Conservation (phyloP, 2,797 vertebrate genomes). For the Phalloptychus januarius region DNA sequence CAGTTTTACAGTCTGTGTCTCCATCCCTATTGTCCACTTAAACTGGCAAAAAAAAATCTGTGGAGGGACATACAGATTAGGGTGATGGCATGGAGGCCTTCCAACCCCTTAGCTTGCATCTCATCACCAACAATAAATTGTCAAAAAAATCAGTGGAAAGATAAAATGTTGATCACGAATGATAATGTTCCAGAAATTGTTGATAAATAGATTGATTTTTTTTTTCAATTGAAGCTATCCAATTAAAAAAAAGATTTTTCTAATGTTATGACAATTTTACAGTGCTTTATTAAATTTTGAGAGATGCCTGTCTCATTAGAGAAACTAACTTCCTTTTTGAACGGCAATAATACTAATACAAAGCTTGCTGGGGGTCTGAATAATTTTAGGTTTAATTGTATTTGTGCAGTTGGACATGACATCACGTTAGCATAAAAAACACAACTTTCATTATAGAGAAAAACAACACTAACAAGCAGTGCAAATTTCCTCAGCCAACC, state of each 20-base stretch:
- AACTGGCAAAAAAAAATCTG: neutral
- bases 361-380: neutral
- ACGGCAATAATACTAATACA: neutral
- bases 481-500: slow-evolving; percentile 54
- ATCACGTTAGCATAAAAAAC: slow-evolving; percentile 40
- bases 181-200: neutral
- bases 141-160: neutral
- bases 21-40: neutral
- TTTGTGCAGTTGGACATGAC: slow-evolving; percentile 12
- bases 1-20: neutral
- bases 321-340: neutral
- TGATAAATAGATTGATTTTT: neutral
- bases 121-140: neutral
- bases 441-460: slow-evolving; percentile 22
- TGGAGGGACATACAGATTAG: neutral
- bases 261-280: neutral
- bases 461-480: slow-evolving; percentile 47
- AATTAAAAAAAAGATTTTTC: neutral
- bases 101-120: neutral
- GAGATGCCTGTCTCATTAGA: neutral
- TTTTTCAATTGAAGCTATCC: neutral
- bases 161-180: neutral
- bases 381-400: neutral
- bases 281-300: neutral
- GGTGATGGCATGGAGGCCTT: neutral